Base-by-base conservation (phyloP, 92 coral and sea anemone genomes). In the Actinostola sp. region DNA sequence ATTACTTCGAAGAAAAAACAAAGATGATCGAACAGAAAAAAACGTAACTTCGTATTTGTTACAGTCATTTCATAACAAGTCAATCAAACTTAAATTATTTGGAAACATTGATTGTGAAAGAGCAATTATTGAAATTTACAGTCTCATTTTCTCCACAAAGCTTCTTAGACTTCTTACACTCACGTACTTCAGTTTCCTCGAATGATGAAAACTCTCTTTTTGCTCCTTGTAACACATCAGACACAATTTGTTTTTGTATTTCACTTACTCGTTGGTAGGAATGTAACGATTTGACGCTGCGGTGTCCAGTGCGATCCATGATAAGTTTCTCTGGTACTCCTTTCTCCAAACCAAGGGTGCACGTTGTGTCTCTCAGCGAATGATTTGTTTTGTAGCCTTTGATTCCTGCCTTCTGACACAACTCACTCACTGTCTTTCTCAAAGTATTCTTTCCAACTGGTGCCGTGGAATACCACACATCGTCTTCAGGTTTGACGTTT, bases 381-480 rank as follows among this genome's bases (percentile, higher is more conserved):
- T 81, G 86, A 31, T 72, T n/a, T 59, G 81, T 72, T 57, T 62
- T 67, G 59, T 50, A 61, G 0, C 86, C 81, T 36, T 41, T 42
- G 13, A 67, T 67, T 56, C 48, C 38, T 10, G 50, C 83, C 16
- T 34, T 27, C 25, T 17, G 39, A 36, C 79, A 80, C 51, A 71
- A 34, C 23, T 19, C 48, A 35, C 35, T 8, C 45, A 56, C 77
- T 19, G 54, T 63, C 20, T 72, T 72, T 31, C 69, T 41, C 65
- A 72, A 60, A 8, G 65, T 59, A 59, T 59, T 59, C 65, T 70
- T 72, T 30, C 70, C 67, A 42, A 72, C 69, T 26, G 69, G 78
- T 31, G 78, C 24, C 43, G 56, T 42, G 15, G 57, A 41, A 33
- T 28, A 59, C 39, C 38, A 29, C 42, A 59, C 65, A 26, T n/a